Evolutionary conservation across 1,140 invertebrate species (phyloP).

Genomic region (Tetramorium simillimum): DNA sequence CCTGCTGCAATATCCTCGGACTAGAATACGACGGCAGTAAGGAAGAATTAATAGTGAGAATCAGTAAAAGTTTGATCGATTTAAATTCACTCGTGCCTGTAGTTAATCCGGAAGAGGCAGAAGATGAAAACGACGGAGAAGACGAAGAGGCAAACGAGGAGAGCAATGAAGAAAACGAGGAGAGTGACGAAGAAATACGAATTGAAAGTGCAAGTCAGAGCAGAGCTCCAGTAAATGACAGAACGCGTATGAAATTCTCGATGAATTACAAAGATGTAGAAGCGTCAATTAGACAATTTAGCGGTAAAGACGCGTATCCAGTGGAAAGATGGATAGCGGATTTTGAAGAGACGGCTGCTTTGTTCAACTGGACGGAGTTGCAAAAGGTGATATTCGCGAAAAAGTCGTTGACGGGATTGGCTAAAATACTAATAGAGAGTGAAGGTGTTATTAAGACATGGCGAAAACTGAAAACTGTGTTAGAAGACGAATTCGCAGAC

Average conservation of each 20-base stretch:
- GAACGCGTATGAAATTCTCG: not conserved
- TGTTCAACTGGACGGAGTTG: conserved; percentile 67
- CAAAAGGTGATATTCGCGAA: conserved; percentile 75
- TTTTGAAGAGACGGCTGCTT: conserved; percentile 71
- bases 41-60: too few relatives aligned
- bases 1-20: too few relatives aligned
- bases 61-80: too few relatives aligned
- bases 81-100: too few relatives aligned
- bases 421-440: conserved; percentile 72
- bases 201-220: too few relatives aligned
- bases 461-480: conserved; percentile 65
- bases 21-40: too few relatives aligned
- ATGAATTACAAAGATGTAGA: conserved; percentile 40
- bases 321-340: conserved; percentile 73
- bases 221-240: too few relatives aligned
- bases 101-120: too few relatives aligned
- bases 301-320: conserved; percentile 63
- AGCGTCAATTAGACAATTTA: conserved; percentile 64
- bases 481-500: conserved; percentile 67
- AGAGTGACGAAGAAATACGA: too few relatives aligned
- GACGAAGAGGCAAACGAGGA: too few relatives aligned
- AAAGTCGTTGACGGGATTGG: conserved; percentile 73
- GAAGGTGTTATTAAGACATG: conserved; percentile 72
- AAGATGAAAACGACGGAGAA: too few relatives aligned
- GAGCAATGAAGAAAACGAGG: too few relatives aligned